These are phyloP conservation scores for Seira musarum DNA, from an alignment of 2,888 invertebrate species.

Conservation along the genomic window DNA sequence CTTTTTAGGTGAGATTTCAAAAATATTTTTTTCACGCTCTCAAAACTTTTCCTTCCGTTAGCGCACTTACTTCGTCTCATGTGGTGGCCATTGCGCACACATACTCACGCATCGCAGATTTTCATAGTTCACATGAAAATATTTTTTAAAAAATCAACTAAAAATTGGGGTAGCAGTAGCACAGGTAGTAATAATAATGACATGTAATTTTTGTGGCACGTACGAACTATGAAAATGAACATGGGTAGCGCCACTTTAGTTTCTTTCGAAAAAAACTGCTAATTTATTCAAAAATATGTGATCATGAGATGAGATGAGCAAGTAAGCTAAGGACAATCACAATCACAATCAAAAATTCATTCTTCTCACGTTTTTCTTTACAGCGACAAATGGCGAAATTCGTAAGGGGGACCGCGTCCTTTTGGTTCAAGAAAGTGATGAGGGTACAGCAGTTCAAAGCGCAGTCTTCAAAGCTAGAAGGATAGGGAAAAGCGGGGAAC, in stretches of 20 bases:
- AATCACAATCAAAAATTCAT: background rate
- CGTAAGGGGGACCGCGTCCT: conserved; percentile 56
- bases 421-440: conserved; percentile 44
- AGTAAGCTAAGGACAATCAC: background rate
- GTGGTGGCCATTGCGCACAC: no score
- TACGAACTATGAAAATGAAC: background rate
- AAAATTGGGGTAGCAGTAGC: no score
- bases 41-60: background rate
- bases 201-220: background rate
- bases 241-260: background rate
- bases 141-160: no score
- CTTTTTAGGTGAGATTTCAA: conserved; percentile 52
- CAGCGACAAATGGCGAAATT: conserved; percentile 50
- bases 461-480: conserved; percentile 55
- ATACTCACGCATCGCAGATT: no score
- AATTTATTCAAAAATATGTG: conserved; percentile 45
- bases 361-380: conserved; percentile 4
- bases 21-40: conserved; percentile 45
- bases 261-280: conserved; percentile 32
- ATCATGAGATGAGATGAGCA: conserved; percentile 14
- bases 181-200: background rate
- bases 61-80: no score
- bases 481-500: conserved; percentile 31
- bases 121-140: no score
- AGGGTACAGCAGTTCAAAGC: conserved; percentile 46